Base-by-base conservation (phyloP, 2,797 vertebrate genomes). In the Falco concolor region DNA sequence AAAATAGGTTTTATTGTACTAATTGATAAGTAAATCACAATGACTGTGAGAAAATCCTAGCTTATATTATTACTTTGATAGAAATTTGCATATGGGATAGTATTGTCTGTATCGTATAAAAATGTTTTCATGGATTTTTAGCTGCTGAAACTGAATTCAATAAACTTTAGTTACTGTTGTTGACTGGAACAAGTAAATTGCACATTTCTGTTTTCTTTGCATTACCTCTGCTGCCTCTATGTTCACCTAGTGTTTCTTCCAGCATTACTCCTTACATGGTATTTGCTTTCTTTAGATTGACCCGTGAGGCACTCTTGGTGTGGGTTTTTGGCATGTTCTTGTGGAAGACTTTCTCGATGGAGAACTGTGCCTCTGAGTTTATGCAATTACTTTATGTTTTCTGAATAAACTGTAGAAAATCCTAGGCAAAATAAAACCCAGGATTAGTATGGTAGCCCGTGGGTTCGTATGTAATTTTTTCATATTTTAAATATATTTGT, bases 51-150 rank as follows among this genome's bases (percentile, higher is more conserved):
- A 89, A 91, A 90, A 80, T 63, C 47, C 70, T 93, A 64, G 64
- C 53, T 44, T 80, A 92, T 95, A 79, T 92, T 80, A 95, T 83
- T 68, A 75, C 72, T 64, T 88, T 34, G 57, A 59, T 57, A 96
- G 90, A 95, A 68, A 54, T 75, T 85, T 57, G 47, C 81, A 83
- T 93, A 89, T 49, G 92, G 28, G 95, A 90, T 85, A 95, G 94
- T 85, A 83, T 77, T 96, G 91, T 96, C 84, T 95, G 94, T 97
- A 95, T 89, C 24, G n/a, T 84, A 81, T 87, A 27, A 85, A 90
- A 96, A 89, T 95, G 94, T 96, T 95, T 89, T 60, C 36, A 52
- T 97, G 93, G 75, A 95, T 96, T 96, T 91, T 94, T 92, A 97
- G 95, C 84, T 97, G 86, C 93, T 96, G 93, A 89, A 90, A 93